Conservation (phyloP, 2,113 vertebrate genomes). For the Zapornia atra region DNA sequence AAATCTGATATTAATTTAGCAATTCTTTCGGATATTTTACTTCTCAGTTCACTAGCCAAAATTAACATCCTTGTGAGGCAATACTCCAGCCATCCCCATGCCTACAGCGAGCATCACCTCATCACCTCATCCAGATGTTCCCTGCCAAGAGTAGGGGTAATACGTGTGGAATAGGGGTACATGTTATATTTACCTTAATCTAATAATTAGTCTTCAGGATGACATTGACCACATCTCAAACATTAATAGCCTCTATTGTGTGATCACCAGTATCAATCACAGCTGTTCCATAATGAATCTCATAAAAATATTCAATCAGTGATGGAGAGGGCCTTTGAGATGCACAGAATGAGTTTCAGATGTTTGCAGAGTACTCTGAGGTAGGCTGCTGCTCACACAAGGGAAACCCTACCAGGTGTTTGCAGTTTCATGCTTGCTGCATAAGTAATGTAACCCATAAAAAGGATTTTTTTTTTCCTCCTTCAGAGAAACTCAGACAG, state of each 20-base stretch:
- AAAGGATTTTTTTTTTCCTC: background rate
- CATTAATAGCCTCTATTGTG: slow-evolving; percentile 60
- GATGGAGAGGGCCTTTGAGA: slow-evolving; percentile 71
- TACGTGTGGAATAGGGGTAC: background rate
- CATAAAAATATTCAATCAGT: slow-evolving; percentile 62
- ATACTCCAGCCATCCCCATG: background rate
- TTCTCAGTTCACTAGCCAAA: slow-evolving; percentile 44
- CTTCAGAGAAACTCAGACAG: slow-evolving; percentile 1
- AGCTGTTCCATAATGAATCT: slow-evolving; percentile 63
- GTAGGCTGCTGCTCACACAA: slow-evolving; percentile 61
- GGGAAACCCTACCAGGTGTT: slow-evolving; percentile 70
- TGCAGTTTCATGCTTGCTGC: slow-evolving; percentile 70
- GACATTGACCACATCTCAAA: slow-evolving; percentile 54
- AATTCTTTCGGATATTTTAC: background rate
- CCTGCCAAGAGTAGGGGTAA: background rate
- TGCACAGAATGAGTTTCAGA: slow-evolving; percentile 70
- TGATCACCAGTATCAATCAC: slow-evolving; percentile 59
- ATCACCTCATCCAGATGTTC: slow-evolving; percentile 38
- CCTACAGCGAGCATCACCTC: slow-evolving; percentile 7
- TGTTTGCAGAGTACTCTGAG: slow-evolving; percentile 57
- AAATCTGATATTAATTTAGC: slow-evolving; percentile 23
- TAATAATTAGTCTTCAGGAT: slow-evolving; percentile 66
- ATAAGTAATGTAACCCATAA: slow-evolving; percentile 67
- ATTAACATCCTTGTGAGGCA: slow-evolving; percentile 29
- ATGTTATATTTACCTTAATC: slow-evolving; percentile 56